Evolutionary conservation across 2,888 invertebrate species (phyloP), one percentile per base, ranked within the genome.

Genomic region (Thecophora atra): DNA sequence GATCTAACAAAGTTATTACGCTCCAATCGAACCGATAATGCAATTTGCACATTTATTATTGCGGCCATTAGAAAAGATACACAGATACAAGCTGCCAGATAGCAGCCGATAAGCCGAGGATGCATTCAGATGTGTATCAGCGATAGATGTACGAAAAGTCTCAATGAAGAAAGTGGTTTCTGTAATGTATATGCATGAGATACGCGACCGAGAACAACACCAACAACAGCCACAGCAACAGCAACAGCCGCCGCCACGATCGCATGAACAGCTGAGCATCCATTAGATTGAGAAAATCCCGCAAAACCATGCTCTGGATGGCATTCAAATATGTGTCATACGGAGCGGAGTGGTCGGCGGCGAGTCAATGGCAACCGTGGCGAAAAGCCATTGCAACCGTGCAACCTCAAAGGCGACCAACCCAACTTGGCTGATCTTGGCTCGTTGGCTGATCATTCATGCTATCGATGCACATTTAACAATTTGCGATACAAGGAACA

Each of bases 371-470:
- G 71, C 72, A 74, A 70, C 70, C 64, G 68, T 67, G 69, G 69
- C 47, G n/a, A 63, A 54, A 69, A 47, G 63, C 62, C 51, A 58
- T 30, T 60, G 30, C 51, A 24, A 30, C 60, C 8, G 6, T 47
- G 37, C 51, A 74, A 65, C 65, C 58, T 73, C 72, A 72, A 73
- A 74, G 74, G 74, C 70, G 75, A 72, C 75, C 73, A 76, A 72
- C 74, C 69, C 47, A 71, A 73, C 73, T 67, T 72, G 68, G 73
- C 37, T 37, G 37, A 37, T 11, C 11, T 37, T 37, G 37, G 11
- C 37, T 37, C 7, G 37, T 37, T 47, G 5, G 47, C 47, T n/a
- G 47, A 72, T 26, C 60, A 60, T 60, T n/a, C 47, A 5, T 47
- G 47, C 47, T 4, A n/a, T 15, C 60, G 60, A 30, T 60, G 60